Base-by-base conservation (phyloP, 53 echinoderm and acorn worm species). In the Henricia sp. region DNA sequence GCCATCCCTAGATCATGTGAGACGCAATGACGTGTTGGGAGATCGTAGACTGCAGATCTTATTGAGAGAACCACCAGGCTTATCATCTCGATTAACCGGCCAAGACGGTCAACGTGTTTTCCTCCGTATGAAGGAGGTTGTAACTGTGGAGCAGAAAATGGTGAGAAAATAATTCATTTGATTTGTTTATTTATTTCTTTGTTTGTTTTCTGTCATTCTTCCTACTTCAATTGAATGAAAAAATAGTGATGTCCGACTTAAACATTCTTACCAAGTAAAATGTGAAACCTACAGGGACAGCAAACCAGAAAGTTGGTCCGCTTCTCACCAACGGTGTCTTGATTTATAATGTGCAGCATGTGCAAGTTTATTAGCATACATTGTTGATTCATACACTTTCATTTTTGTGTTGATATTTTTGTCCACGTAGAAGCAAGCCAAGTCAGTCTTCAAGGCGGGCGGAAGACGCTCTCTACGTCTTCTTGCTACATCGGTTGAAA, bases 91-190 rank as follows among this genome's bases (percentile, higher is more conserved):
- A 25, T 86, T 94, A 35, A 94, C 94, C 17, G 86, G 88, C 1
- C 66, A 74, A 13, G 94, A 94, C 37, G 94, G 94, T 11, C 74
- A 44, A 19, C 83, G 94, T 13, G 83, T 88, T 27, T 94, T 78
- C 25, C 68, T 94, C 23, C 91, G 80, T 59, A 94, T 89, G 89
- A 89, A 86, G 38, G 89, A 86, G 20, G 87, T 83, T 14, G 41
- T 29, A n/a, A 65, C 39, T 39, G 54, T 80, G 1, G 65, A 62
- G 11, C 43, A 75, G n/a, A 83, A 62, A 36, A 74, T 67, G 55
- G 86, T 86, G 74, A 83, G 83, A 14, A 57, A 23, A 68, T 3
- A 35, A 41, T 9, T 39, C 1, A 39, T 46, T 70, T 32, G 36
- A 20, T 54, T 54, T 17, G n/a, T n/a, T n/a, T n/a, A n/a, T n/a